Conservation (phyloP, 2,113 vertebrate species). For the Thinocorus orbignyianus region DNA sequence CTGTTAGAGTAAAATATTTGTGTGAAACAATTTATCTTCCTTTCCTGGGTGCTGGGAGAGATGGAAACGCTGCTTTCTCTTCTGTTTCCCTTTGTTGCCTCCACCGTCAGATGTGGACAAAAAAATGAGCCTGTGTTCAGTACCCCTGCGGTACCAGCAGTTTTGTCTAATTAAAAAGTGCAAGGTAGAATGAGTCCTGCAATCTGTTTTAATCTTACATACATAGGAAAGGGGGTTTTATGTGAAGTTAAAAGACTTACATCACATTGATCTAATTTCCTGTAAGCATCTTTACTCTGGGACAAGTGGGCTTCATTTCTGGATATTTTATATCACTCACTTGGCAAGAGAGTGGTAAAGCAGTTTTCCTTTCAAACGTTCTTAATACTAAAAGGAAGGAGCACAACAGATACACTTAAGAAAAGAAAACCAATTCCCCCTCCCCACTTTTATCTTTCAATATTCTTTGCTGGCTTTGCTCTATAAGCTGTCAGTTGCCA, state of each 20-base stretch:
- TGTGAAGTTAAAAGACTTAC: not conserved
- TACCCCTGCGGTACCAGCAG: not conserved
- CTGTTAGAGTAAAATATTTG: not conserved
- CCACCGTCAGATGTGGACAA: not conserved
- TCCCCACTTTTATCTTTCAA: not conserved
- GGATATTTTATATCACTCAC: not conserved
- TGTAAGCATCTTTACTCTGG: not conserved
- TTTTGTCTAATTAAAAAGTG: slow-evolving; percentile 48
- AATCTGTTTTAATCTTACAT: slow-evolving; percentile 46
- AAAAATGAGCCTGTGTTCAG: slow-evolving; percentile 24
- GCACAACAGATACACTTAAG: not conserved
- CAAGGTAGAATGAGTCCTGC: slow-evolving; percentile 44
- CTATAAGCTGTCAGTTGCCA: not conserved
- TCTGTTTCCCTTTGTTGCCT: not conserved
- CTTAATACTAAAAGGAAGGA: not conserved
- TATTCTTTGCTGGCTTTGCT: not conserved
- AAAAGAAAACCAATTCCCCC: not conserved
- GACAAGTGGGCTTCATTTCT: not conserved
- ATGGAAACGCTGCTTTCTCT: not conserved
- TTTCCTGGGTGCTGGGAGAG: not conserved
- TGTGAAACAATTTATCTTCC: not conserved
- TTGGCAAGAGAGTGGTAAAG: not conserved
- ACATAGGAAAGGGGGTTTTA: not conserved
- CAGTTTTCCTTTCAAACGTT: not conserved
- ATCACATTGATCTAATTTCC: not conserved